Base-by-base conservation (phyloP, 2,888 invertebrate genomes). In the Zygogramma bicolorata region DNA sequence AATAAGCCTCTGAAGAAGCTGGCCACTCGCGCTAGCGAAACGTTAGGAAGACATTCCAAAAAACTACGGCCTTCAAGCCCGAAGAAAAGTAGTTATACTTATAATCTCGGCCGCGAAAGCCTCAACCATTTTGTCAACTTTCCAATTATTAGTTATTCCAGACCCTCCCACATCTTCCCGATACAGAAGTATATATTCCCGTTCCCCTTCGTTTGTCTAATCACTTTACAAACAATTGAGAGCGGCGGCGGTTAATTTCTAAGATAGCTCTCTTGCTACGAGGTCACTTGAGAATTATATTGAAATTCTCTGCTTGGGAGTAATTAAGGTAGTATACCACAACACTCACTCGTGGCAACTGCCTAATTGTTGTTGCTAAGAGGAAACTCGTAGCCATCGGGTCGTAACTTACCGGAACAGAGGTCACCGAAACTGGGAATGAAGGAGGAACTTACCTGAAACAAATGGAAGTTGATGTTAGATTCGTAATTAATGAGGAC, bases 241-340 rank as follows among this genome's bases (percentile, higher is more conserved):
- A 57, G 57, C 65, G 13, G 38, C 27, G 31, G 46, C 46, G 67
- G 60, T 46, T 68, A 49, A 61, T 60, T 46, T 65, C 65, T 70
- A 18, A 65, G 38, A 63, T 38, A 13, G 46, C 46, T 58, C 59
- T 31, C 25, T 42, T 31, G 63, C 62, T 63, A 58, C 40, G 18
- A 65, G 65, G 65, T 63, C 71, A 71, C 63, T 68, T 18, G 62
- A 63, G 67, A 38, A 75, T 75, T 69, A 68, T 68, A 65, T 69
- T 63, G 62, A 70, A 74, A 74, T 69, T 49, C 66, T 67, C 63
- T 68, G 57, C 63, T 58, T 20, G 71, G 71, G 65, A 71, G 66
- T 74, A 71, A 74, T 74, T 71, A 67, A 66, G 53, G 40, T 25
- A 62, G 62, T 65, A 66, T 58, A 69, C 62, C 34, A 49, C 31